phyloP scores from a whole-genome alignment of 2,888 invertebrate genomes.

The Chesias legatella region DNA sequence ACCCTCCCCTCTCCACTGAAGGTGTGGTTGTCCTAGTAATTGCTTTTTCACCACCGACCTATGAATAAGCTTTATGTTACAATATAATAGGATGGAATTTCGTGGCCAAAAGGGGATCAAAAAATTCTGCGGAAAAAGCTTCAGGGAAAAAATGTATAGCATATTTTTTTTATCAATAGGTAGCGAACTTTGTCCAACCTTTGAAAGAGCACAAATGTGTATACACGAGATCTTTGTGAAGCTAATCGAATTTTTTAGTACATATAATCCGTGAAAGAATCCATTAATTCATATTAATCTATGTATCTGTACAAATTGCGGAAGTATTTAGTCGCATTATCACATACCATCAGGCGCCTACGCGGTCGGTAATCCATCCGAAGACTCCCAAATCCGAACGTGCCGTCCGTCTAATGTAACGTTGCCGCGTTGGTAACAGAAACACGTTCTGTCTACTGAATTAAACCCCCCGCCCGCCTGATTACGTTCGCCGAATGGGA shows the following conservation, averaged over 20 bases:
- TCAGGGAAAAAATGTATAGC: too few relatives aligned
- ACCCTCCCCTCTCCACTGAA: too few relatives aligned
- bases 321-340: neutral
- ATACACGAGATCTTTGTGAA: too few relatives aligned
- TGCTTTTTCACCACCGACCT: conserved; percentile 23
- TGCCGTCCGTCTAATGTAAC: conserved; percentile 24
- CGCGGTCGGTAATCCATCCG: conserved; percentile 15
- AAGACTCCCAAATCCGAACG: conserved; percentile 25
- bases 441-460: conserved; percentile 21
- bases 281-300: neutral
- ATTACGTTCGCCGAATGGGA: too few relatives aligned
- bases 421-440: conserved; percentile 24
- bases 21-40: conserved; percentile 26
- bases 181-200: too few relatives aligned
- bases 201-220: too few relatives aligned
- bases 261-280: neutral
- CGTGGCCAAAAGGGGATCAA: conserved; percentile 13
- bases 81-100: conserved; percentile 8
- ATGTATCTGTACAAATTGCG: neutral
- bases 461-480: conserved; percentile 10
- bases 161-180: too few relatives aligned
- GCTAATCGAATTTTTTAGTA: too few relatives aligned
- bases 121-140: neutral
- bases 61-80: conserved; percentile 9
- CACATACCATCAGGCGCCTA: neutral